These are phyloP conservation scores for Cinara cedri DNA, from an alignment of 2,888 invertebrate species.

Conservation along the genomic window DNA sequence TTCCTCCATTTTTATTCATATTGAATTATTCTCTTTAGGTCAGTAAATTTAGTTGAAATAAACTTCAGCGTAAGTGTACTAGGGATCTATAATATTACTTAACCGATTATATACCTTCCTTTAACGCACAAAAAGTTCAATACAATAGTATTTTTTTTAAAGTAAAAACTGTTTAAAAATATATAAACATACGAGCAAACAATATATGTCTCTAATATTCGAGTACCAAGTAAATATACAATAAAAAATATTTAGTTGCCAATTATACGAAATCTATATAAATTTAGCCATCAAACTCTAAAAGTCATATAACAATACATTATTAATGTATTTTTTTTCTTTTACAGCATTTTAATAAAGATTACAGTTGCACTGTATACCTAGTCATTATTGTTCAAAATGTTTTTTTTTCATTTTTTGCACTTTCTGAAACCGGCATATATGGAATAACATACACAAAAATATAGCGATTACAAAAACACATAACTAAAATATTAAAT, in stretches of 20 bases:
- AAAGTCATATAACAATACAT: neutral
- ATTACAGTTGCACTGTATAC: neutral
- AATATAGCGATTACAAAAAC: neutral
- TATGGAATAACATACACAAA: neutral
- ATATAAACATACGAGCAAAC: neutral
- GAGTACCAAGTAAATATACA: too few relatives aligned
- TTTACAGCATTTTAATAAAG: neutral
- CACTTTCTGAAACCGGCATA: neutral
- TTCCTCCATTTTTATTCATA: too few relatives aligned
- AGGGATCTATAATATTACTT: neutral
- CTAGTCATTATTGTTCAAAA: slow-evolving; percentile 14
- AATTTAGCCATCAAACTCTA: neutral
- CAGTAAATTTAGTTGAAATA: neutral
- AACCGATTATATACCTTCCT: neutral
- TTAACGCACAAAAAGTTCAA: neutral
- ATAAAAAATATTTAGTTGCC: neutral
- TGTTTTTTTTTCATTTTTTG: neutral
- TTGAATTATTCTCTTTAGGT: too few relatives aligned
- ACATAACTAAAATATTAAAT: slow-evolving; percentile 27
- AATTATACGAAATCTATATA: neutral
- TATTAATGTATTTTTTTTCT: neutral
- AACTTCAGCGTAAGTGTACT: neutral
- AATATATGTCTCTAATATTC: neutral
- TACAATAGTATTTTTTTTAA: neutral
- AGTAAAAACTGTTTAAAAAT: neutral